phyloP scores from a whole-genome alignment of 2,113 vertebrate species.

The Brachirus orientalis region DNA sequence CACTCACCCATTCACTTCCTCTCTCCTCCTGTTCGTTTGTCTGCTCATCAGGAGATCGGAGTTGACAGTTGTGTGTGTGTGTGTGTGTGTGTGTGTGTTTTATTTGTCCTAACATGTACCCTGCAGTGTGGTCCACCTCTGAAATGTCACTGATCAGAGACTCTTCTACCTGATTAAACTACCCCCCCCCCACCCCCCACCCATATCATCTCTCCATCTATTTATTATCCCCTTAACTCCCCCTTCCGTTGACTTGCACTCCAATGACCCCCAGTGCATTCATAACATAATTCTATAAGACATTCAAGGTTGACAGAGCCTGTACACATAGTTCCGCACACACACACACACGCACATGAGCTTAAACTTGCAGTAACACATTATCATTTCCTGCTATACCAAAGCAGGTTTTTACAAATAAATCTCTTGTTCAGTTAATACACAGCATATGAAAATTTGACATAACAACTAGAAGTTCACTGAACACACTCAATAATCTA shows the following conservation, averaged over 20 bases:
- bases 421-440: constrained; percentile 12
- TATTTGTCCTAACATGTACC: constrained; percentile 58
- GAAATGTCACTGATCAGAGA: constrained; percentile 79
- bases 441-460: constrained; percentile 22
- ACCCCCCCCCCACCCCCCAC: background rate
- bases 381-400: background rate
- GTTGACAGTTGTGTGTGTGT: constrained; percentile 60
- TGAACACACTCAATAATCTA: constrained; percentile 2
- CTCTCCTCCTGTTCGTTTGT: constrained; percentile 46
- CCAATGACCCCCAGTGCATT: constrained; percentile 13
- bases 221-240: constrained; percentile 19
- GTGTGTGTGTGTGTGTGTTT: constrained; percentile 5
- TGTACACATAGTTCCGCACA: background rate
- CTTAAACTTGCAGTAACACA: background rate
- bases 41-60: constrained; percentile 59
- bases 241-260: constrained; percentile 10
- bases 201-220: constrained; percentile 14
- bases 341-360: constrained; percentile 4
- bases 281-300: background rate
- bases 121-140: constrained; percentile 63
- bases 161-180: constrained; percentile 75
- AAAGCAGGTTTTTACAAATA: constrained; percentile 2
- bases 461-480: constrained; percentile 32
- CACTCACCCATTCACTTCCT: constrained; percentile 43
- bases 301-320: constrained; percentile 1